Evolutionary conservation across 2,797 vertebrate species (phyloP), one percentile per base, ranked within the genome.

Genomic region (Margarornis squamiger): DNA sequence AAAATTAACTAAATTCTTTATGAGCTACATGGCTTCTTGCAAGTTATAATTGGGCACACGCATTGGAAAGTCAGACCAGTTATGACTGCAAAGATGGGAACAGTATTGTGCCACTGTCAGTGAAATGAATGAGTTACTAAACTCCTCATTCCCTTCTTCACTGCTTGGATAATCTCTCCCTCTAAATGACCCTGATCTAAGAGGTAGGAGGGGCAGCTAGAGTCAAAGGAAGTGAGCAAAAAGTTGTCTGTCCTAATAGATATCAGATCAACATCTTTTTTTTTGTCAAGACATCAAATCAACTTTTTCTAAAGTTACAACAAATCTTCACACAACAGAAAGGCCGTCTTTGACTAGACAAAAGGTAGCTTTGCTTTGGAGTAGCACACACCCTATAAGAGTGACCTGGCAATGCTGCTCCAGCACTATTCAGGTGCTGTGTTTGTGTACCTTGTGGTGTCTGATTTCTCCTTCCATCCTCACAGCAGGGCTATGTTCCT

Each of bases 1-100:
- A 92, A 97, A 96, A 94, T 43, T 51, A 80, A 81, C 82, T 73
- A 41, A 88, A 94, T 93, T 90, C 67, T 95, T 90, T 57, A 92
- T 82, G 78, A 93, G 61, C 32, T 86, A 88, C 72, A 55, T 30
- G 70, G 20, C 61, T 90, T 83, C 91, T 90, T 95, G 49, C 45
- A 83, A 87, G 54, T 68, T 79, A 80, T 96, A 95, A 94, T 68
- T 93, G 91, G 88, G 49, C 81, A 75, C 26, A 32, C 0, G 0
- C 22, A 24, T 11, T 54, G 61, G 49, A 79, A 85, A 88, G 73
- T 41, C 74, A 94, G 90, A 74, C 30, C 48, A 23, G 59, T 32
- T 71, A 61, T 1, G 7, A 46, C 14, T 61, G 65, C 78, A 89
- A 76, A 74, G 81, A 87, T 10, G 16, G 46, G 68, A 92, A 48